Evolutionary conservation across 1,140 invertebrate genomes (phyloP), one percentile per base, ranked within the genome.

Genomic region (Drosophila trapezifrons): DNA sequence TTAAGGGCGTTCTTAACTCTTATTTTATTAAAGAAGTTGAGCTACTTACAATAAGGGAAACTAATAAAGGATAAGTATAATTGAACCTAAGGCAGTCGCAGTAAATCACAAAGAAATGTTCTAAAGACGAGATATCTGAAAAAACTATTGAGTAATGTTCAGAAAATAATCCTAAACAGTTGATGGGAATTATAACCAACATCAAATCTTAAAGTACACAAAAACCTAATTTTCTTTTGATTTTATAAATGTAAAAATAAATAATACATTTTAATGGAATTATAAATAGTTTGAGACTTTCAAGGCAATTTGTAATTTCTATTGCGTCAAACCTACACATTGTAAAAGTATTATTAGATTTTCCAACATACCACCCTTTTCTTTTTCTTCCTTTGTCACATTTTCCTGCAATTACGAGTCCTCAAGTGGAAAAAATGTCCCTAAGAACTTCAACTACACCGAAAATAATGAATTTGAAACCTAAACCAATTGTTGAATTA

Each of bases 401-500:
- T 43, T 22, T 22, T 65, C 40, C 54, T 58, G 47, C 62, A 82
- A 78, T 82, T 83, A 79, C 71, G 59, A 42, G 65, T 35, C 27
- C 54, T 83, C 73, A 74, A 80, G 73, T 57, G 80, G 67, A 52
- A 77, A 25, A 51, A 65, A 58, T 72, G 70, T 58, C 47, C 42
- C 45, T 5, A 38, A 60, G 59, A 38, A 45, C 35, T 25, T 52
- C 35, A 58, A 20, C 5, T 52, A 47, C 54, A 57, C 54, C 12
- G 17, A 43, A 60, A 57, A 37, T 59, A 60, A 62, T 13, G 18
- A 20, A 32, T 9, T n/a, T 8, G 4, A 2, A 25, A 59, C 3
- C 20, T 15, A 4, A 38, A 27, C 22, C 17, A 15, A 32, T 18
- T 18, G 10, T 13, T 13, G 7, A 7, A 1, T 17, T 0, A n/a